Evolutionary conservation across 2,888 invertebrate genomes (phyloP), one percentile per base, ranked within the genome.

Genomic region (Polydrusus pterygomalis): DNA sequence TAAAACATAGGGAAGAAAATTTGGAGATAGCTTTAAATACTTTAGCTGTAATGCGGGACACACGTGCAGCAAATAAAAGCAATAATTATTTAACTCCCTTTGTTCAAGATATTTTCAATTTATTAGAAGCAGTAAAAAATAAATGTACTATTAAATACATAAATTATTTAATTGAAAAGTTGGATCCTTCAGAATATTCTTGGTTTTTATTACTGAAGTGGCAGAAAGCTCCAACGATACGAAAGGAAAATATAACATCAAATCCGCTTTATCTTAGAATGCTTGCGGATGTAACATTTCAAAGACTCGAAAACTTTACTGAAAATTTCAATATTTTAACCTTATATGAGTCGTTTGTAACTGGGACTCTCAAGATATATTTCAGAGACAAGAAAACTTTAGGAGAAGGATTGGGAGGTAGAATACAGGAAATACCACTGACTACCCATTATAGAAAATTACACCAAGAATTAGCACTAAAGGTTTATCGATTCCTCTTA

Each of bases 241-340:
- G 54, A 18, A 54, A 54, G n/a, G 54, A 54, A 30, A n/a, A 54
- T 25, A 54, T 54, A 25, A 54, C 54, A 0, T 25, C 25, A 2
- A 54, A 54, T 54, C 54, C 54, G 17, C 54, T 54, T 13, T 30
- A 54, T 25, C 30, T 54, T 30, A 54, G 30, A 8, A 54, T 54
- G 54, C 30, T 54, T 25, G 54, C 54, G 0, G 54, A 54, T 13
- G 54, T 54, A 5, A 54, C 54, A 11, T 54, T 54, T 54, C 20
- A 25, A 25, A 54, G 25, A 9, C 25, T 9, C n/a, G 13, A 54
- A 7, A 25, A 25, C 11, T 25, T 54, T 25, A 30, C 13, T 6
- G 54, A 54, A 0, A 18, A 51, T 20, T 54, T 54, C n/a, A n/a
- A 54, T n/a, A 54, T 54, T 54, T 8, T 54, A 25, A 2, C 11